A percentile compares a stretch with the other conserved stretches of the same genome.
Conservation (phyloP, 2,113 vertebrate genomes). For the Tragelaphus buxtoni region DNA sequence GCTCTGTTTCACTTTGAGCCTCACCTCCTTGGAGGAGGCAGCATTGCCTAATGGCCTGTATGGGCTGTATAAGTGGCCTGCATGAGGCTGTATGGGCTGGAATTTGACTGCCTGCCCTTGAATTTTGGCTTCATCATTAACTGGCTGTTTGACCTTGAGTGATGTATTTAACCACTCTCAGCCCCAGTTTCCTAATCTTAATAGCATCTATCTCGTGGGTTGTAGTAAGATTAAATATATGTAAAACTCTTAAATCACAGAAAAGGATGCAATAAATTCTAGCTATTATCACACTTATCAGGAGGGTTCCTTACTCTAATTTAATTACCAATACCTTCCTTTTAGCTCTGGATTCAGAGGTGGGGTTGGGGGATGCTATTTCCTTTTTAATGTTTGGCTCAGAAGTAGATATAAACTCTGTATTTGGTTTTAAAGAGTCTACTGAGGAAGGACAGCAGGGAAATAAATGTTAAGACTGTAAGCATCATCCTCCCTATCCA, state of each 20-base stretch:
- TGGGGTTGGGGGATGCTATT: background rate
- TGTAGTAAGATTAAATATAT: background rate
- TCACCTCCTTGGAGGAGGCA: background rate
- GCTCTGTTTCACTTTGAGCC: background rate
- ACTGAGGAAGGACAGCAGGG: background rate
- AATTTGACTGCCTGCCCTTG: background rate
- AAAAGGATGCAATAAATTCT: background rate
- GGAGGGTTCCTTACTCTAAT: background rate
- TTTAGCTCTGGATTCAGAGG: background rate
- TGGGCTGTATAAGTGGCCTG: background rate
- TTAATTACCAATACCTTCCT: background rate
- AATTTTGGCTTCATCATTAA: background rate
- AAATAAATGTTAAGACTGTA: background rate
- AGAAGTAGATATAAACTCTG: background rate
- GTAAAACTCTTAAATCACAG: background rate
- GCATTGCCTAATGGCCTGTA: background rate
- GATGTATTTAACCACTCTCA: background rate
- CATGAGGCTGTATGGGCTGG: background rate
- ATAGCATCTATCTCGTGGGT: background rate
- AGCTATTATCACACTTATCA: background rate
- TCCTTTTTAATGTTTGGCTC: background rate
- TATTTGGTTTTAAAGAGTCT: background rate
- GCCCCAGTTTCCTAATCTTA: background rate
- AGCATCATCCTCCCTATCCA: background rate
- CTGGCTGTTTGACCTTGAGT: background rate